These are phyloP conservation scores for Mesembrinibis cayennensis DNA, from an alignment of 2,113 vertebrate genomes.

Conservation along the genomic window DNA sequence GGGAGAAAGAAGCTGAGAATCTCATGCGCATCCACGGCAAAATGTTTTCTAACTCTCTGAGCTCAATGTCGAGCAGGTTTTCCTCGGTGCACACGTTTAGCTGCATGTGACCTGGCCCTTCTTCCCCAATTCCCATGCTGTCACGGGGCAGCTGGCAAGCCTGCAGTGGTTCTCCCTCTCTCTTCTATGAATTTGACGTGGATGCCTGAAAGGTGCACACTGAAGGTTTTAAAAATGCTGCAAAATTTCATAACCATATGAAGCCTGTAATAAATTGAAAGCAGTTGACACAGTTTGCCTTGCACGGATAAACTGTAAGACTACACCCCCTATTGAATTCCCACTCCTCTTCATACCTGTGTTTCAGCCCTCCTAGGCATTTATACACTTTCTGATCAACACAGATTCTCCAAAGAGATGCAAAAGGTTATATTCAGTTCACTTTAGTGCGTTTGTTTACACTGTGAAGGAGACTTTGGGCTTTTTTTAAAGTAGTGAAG, in stretches of 20 bases:
- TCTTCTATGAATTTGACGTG: neutral
- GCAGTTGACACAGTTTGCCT: neutral
- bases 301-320: neutral
- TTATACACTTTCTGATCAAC: neutral
- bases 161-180: neutral
- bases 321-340: neutral
- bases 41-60: neutral
- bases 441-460: neutral
- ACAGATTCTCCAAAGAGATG: neutral
- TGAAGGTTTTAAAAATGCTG: neutral
- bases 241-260: neutral
- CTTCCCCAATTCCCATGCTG: neutral
- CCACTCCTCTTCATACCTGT: neutral
- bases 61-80: neutral
- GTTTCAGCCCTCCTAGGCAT: neutral
- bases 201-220: neutral
- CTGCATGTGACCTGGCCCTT: neutral
- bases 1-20: neutral
- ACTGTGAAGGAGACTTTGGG: neutral
- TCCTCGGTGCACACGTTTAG: neutral
- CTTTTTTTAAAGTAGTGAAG: neutral
- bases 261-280: neutral
- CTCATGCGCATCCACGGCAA: neutral
- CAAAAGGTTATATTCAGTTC: neutral
- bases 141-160: neutral